These are phyloP conservation scores for Tautogolabrus adspersus DNA, from an alignment of 2,113 vertebrate genomes.

Conservation along the genomic window DNA sequence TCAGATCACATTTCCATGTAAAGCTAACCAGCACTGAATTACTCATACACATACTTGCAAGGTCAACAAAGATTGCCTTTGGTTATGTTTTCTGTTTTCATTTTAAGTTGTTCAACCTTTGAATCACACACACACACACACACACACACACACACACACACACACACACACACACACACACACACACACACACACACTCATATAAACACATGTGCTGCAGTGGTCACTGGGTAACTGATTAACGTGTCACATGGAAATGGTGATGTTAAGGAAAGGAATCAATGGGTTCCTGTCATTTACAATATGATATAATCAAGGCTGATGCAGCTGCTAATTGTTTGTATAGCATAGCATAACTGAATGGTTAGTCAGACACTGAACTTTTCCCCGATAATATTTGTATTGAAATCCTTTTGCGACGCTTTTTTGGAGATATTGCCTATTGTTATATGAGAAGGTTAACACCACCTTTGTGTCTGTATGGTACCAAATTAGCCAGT, in stretches of 20 bases:
- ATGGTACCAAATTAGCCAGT: neutral
- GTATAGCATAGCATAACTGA: no score
- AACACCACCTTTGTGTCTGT: neutral
- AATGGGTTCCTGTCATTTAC: neutral
- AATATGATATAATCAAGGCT: neutral
- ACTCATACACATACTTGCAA: neutral
- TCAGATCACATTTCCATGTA: neutral
- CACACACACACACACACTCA: neutral
- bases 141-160: no score
- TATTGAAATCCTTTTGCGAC: no score
- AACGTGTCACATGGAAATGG: conserved; percentile 43
- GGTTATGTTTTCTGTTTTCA: conserved; percentile 26
- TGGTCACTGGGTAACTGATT: conserved; percentile 48
- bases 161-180: neutral
- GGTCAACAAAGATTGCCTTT: conserved; percentile 36
- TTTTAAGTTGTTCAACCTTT: conserved; percentile 35
- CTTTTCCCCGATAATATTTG: no score
- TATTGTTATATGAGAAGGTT: neutral
- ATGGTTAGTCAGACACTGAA: no score
- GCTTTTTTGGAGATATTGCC: neutral
- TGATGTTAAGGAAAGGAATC: conserved; percentile 3
- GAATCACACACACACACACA: conserved; percentile 13
- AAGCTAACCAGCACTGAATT: neutral
- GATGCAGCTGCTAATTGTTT: no score
- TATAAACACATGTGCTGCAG: conserved; percentile 34